Evolutionary conservation across 2,113 vertebrate genomes (phyloP), one percentile per base, ranked within the genome.

Genomic region (Eublepharis macularius): DNA sequence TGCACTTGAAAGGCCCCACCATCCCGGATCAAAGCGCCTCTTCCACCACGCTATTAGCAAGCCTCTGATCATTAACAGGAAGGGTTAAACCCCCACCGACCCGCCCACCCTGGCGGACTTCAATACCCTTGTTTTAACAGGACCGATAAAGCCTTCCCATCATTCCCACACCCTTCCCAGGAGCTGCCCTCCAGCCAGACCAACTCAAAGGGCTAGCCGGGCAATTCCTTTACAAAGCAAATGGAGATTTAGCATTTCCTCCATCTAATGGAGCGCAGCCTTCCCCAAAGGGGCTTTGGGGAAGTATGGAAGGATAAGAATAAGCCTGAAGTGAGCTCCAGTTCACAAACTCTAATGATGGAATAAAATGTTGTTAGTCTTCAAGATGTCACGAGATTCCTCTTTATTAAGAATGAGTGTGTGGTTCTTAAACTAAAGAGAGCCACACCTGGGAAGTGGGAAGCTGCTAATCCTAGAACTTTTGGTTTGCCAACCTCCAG

Each of bases 1-100:
- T 93, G 92, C 92, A 94, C 88, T 91, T 94, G 93, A 92, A 93
- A 92, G 91, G 86, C 75, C 75, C 80, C 87, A 88, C 75, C 11
- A 34, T 83, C 88, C 83, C 78, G 86, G 89, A 92, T 92, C 92
- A 92, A 93, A 94, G 91, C 70, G 0, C 84, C 85, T 91, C 90
- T 93, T 88, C 90, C 90, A 87, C 85, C 88, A 87, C 0, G 86
- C 88, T 86, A 92, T 93, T 92, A 92, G 92, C 90, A 86, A 66
- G 82, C 86, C 91, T 92, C 86, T 89, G 90, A 90, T 91, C 63
- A 87, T 70, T 80, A 90, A 93, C 86, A 88, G 90, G 93, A 92
- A 92, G 91, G 90, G 87, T 91, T 91, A 92, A 80, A 92, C 77
- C 86, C 84, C 63, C 47, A 74, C 82, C 11, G 4, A 39, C 36